Base-by-base conservation (phyloP, 1,140 invertebrate genomes). In the Drosophila guanche region DNA sequence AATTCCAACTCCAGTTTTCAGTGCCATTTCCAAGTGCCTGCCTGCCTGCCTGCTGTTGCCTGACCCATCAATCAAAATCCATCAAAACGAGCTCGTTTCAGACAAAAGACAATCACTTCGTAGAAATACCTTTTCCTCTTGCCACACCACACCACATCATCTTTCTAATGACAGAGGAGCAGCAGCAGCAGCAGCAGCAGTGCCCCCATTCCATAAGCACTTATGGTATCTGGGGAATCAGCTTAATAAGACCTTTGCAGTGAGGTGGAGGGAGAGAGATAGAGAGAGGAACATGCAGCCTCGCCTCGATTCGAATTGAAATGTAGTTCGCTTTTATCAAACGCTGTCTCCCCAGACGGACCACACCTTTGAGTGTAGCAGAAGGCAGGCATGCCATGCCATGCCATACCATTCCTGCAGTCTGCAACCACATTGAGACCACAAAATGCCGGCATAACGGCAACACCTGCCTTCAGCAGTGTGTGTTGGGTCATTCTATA, bases 401-500 rank as follows among this genome's bases (percentile, higher is more conserved):
- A 14, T 47, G 43, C 27, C n/a, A 54, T 47, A 20, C 16, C 16
- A 20, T 20, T 20, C 16, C 16, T 56, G 53, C 27, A 63, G 40
- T 8, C 27, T 46, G 20, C 10, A 61, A 67, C 65, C 65, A 25
- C 65, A 67, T 12, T 47, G 40, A 57, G 52, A 58, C 76, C 76
- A 58, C 76, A 77, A 68, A 62, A 45, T 66, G 56, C 48, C 43
- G 48, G 61, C 70, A 80, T 67, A 73, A 72, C 67, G 79, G 73
- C 78, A 67, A 81, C 78, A 81, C 78, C 78, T 81, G 79, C 68
- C 78, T 62, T 67, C 76, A 53, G 66, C 41, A 12, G 33, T 12
- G 33, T 37, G 25, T 37, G 16, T 23, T 22, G 20, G 16, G 20
- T 22, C 46, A 27, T 27, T 40, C 46, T 55, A 40, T 56, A 54